These are phyloP conservation scores for Amblyopsis rosae DNA, from an alignment of 2,113 vertebrate species.

Conservation along the genomic window DNA sequence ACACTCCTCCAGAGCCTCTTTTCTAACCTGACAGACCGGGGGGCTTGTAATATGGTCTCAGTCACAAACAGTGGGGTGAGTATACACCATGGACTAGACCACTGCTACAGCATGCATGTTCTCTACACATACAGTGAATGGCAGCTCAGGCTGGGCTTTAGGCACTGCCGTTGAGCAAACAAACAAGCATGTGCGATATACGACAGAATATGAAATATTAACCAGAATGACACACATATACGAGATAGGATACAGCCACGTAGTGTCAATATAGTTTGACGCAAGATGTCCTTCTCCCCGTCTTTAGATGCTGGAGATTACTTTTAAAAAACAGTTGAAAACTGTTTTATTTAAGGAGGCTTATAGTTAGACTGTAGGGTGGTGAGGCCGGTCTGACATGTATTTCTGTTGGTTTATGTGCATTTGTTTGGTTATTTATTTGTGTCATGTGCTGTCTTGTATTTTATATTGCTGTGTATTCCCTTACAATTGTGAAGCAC, in stretches of 20 bases:
- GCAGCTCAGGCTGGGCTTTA: neutral
- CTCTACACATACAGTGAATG: constrained; percentile 18
- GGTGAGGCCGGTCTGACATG: no score
- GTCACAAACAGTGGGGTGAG: constrained; percentile 43
- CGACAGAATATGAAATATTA: neutral
- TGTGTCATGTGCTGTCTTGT: no score
- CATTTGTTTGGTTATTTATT: no score
- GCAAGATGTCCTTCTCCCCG: constrained; percentile 16
- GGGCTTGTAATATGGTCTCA: constrained; percentile 29
- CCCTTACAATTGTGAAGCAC: no score
- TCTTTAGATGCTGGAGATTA: constrained; percentile 19
- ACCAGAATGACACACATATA: constrained; percentile 23
- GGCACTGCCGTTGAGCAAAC: neutral
- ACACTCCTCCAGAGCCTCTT: constrained; percentile 22
- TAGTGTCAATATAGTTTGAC: constrained; percentile 25
- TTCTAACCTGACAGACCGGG: constrained; percentile 31
- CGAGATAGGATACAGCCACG: constrained; percentile 24
- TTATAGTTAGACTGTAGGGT: no score
- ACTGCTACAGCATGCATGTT: neutral
- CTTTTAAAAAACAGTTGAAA: no score
- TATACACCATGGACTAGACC: constrained; percentile 20
- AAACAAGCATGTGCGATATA: neutral
- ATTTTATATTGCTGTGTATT: no score
- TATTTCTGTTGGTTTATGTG: no score
- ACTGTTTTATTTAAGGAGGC: no score